A percentile compares a stretch with the other conserved stretches of the same genome.
phyloP scores from a whole-genome alignment of 2,797 vertebrate genomes.

The Siniperca obscura region DNA sequence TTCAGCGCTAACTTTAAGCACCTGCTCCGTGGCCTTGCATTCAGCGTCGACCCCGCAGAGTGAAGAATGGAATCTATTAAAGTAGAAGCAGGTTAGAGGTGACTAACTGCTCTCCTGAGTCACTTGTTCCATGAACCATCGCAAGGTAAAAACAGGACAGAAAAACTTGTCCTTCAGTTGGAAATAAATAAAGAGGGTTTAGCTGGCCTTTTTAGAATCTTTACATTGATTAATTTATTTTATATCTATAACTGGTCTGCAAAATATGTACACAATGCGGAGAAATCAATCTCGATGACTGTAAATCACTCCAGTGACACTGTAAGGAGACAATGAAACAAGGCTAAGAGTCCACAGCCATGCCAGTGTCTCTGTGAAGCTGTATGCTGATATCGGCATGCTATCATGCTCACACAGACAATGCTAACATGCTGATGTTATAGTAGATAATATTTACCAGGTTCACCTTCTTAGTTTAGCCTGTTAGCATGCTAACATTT shows the following conservation, averaged over 20 bases:
- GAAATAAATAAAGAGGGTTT: conserved; percentile 25
- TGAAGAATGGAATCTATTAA: conserved; percentile 76
- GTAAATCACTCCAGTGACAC: background rate
- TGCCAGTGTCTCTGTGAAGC: background rate
- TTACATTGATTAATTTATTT: background rate
- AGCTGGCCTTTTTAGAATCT: background rate
- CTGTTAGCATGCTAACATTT: background rate
- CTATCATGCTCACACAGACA: background rate
- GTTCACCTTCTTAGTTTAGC: background rate
- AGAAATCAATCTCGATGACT: background rate
- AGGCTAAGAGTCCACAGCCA: conserved; percentile 5
- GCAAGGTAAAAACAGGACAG: conserved; percentile 32
- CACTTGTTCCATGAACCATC: conserved; percentile 53
- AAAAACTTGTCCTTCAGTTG: conserved; percentile 9
- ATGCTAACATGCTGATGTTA: background rate
- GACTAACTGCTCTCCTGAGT: conserved; percentile 61
- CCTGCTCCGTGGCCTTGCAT: conserved; percentile 62
- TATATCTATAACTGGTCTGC: too few relatives aligned
- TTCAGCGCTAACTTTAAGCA: conserved; percentile 64
- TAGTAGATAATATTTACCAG: background rate
- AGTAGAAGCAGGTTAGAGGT: conserved; percentile 65
- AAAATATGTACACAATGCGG: background rate
- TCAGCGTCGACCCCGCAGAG: conserved; percentile 40
- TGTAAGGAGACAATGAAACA: conserved; percentile 2
- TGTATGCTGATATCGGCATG: background rate